phyloP scores from a whole-genome alignment of 1,140 invertebrate species.

The Drosophila rhopaloa region DNA sequence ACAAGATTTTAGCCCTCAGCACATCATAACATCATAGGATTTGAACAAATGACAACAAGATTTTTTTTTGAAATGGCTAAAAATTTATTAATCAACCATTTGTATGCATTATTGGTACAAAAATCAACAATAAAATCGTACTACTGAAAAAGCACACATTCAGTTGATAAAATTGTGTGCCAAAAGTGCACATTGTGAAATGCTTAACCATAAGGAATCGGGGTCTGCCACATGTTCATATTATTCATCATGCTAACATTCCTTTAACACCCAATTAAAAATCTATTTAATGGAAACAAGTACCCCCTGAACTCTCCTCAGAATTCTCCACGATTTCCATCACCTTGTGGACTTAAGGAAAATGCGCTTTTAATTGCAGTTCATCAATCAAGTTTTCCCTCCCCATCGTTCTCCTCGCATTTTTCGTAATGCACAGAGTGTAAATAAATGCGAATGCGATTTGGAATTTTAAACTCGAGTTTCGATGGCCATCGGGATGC shows the following conservation, averaged over 20 bases:
- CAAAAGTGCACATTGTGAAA: neutral
- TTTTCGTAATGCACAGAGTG: slow-evolving; percentile 33
- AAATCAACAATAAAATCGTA: no score
- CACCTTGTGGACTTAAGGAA: slow-evolving; percentile 48
- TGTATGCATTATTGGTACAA: neutral
- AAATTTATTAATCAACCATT: neutral
- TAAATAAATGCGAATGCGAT: slow-evolving; percentile 37
- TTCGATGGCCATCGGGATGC: slow-evolving; percentile 29
- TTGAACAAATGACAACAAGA: no score
- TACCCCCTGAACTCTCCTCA: slow-evolving; percentile 14
- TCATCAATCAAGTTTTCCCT: slow-evolving; percentile 60
- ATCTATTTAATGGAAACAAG: slow-evolving; percentile 61
- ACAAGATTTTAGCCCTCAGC: neutral
- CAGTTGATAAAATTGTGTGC: neutral
- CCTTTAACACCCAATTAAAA: slow-evolving; percentile 72
- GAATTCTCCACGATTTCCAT: slow-evolving; percentile 4
- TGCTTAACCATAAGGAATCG: neutral
- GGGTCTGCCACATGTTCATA: neutral
- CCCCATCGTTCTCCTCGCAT: neutral
- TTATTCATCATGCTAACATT: slow-evolving; percentile 39
- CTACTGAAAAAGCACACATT: no score
- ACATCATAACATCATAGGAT: neutral
- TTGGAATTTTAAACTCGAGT: slow-evolving; percentile 27
- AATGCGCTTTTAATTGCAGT: slow-evolving; percentile 76
- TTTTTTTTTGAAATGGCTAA: no score